Conservation (phyloP, 2,113 vertebrate species). For the Stigmatopora nigra region DNA sequence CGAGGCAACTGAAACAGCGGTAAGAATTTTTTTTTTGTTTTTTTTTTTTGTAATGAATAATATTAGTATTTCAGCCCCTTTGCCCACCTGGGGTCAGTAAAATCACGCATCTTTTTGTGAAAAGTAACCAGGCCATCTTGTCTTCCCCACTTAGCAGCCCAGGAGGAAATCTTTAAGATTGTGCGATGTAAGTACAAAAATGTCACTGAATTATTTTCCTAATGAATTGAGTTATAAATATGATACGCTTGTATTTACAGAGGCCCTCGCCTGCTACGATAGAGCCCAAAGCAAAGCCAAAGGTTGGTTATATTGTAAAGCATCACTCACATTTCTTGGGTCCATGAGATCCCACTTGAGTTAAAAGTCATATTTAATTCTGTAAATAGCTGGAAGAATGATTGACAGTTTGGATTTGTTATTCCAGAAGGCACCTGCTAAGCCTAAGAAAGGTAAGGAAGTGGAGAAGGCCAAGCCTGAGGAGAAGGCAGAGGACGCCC, state of each 20-base stretch:
- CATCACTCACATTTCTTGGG: neutral
- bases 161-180: slow-evolving; percentile 79
- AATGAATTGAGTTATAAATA: neutral
- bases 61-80: neutral
- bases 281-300: slow-evolving; percentile 84
- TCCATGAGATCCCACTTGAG: neutral
- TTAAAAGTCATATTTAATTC: too few relatives aligned
- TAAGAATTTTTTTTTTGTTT: slow-evolving; percentile 30
- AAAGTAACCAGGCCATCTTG: slow-evolving; percentile 21
- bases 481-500: slow-evolving; percentile 80
- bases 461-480: slow-evolving; percentile 76
- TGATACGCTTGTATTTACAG: slow-evolving; percentile 47
- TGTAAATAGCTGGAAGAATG: neutral
- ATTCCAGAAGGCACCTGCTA: slow-evolving; percentile 73
- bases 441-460: slow-evolving; percentile 86
- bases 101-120: neutral
- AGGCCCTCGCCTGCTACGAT: slow-evolving; percentile 74
- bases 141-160: slow-evolving; percentile 60
- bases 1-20: slow-evolving; percentile 47
- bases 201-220: neutral
- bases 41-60: neutral
- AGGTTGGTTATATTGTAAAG: slow-evolving; percentile 46
- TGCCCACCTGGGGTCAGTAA: slow-evolving; percentile 54
- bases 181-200: slow-evolving; percentile 56
- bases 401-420: neutral